These are phyloP conservation scores for Brenthis hecate DNA, from an alignment of 2,888 invertebrate species.

Conservation along the genomic window DNA sequence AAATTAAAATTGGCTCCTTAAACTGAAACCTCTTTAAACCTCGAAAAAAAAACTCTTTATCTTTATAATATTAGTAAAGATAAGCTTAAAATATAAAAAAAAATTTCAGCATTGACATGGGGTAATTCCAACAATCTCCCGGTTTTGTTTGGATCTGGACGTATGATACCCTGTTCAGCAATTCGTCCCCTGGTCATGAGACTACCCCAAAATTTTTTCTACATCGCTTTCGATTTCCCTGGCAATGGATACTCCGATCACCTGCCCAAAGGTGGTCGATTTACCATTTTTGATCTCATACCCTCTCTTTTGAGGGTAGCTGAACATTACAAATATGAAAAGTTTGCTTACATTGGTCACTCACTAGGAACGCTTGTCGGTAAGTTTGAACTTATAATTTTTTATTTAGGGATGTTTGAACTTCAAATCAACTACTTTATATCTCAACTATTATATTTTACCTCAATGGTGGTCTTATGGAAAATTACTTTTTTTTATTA, in stretches of 20 bases:
- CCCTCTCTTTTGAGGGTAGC: conserved; percentile 51
- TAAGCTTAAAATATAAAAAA: too few species aligned
- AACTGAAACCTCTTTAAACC: not conserved
- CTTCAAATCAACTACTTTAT: too few species aligned
- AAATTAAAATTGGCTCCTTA: not conserved
- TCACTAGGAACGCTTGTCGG: conserved; percentile 64
- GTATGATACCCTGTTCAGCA: conserved; percentile 82
- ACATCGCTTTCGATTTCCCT: conserved; percentile 77
- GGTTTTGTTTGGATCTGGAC: conserved; percentile 82
- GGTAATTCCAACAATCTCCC: conserved; percentile 75
- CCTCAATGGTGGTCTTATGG: too few species aligned
- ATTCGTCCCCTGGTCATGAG: conserved; percentile 80
- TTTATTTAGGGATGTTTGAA: too few species aligned
- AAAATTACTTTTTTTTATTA: too few species aligned
- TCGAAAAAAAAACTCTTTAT: not conserved
- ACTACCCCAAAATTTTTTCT: conserved; percentile 68
- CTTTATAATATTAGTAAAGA: not conserved
- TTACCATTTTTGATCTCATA: conserved; percentile 53
- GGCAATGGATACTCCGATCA: conserved; percentile 83
- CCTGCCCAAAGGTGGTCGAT: conserved; percentile 63
- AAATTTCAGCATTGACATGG: conserved; percentile 80
- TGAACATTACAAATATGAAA: conserved; percentile 60
- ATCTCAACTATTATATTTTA: too few species aligned
- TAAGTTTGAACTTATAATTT: conserved; percentile 41
- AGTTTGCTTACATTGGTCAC: conserved; percentile 64